Evolutionary conservation across 2,797 vertebrate species (phyloP).

Genomic region (Linurgus olivaceus): DNA sequence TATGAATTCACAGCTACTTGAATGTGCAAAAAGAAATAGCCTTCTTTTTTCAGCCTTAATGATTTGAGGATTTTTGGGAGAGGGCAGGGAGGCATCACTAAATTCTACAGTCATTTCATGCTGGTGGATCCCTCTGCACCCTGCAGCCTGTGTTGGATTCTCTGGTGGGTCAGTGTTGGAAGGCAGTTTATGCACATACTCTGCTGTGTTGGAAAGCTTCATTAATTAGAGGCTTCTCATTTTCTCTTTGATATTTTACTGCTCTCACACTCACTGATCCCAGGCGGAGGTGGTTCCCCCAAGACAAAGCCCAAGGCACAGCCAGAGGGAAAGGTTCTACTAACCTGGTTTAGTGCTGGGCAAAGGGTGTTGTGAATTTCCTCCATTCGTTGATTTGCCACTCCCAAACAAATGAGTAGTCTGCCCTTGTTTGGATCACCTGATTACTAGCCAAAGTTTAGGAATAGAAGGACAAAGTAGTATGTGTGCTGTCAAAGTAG

Average conservation of each 20-base stretch:
- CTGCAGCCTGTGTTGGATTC: rapidly evolving
- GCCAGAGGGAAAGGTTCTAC: neutral
- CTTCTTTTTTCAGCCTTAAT: neutral
- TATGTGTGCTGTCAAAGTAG: neutral
- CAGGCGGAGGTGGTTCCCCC: neutral
- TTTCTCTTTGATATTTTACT: neutral
- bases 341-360: neutral
- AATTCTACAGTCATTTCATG: neutral
- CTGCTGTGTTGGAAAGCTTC: neutral
- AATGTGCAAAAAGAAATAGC: neutral
- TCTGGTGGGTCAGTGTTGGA: rapidly evolving
- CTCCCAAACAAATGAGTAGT: neutral
- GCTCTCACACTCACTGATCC: neutral
- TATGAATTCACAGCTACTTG: neutral
- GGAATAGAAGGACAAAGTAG: neutral
- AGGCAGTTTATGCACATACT: neutral
- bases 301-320: neutral
- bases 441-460: neutral
- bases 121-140: neutral
- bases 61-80: neutral
- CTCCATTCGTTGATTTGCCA: neutral
- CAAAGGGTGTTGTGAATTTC: neutral
- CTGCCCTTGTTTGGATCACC: neutral
- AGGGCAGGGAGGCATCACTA: neutral
- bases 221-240: neutral